A percentile compares a stretch with the other conserved stretches of the same genome.
Conservation (phyloP, 2,113 vertebrate genomes). For the Lepisosteus oculatus region DNA sequence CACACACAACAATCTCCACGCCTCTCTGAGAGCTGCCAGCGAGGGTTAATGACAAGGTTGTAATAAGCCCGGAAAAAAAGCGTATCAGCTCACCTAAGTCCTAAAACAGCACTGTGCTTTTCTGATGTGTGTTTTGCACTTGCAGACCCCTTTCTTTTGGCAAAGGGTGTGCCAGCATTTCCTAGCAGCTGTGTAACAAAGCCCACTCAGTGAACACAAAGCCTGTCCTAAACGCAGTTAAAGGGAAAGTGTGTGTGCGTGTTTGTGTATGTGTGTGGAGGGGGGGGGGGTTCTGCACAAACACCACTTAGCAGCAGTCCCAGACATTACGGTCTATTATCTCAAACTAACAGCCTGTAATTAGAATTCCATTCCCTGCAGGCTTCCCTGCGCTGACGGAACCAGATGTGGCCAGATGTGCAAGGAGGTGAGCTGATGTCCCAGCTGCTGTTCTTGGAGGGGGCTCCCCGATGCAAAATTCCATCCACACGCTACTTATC, state of each 20-base stretch:
- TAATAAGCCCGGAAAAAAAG: too few relatives aligned
- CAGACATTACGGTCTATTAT: conserved; percentile 57
- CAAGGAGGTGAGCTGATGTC: conserved; percentile 51
- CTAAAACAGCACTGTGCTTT: too few relatives aligned
- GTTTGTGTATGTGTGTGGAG: not conserved
- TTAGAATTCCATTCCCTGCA: conserved; percentile 65
- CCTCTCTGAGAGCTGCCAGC: conserved; percentile 8
- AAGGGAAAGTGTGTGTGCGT: too few relatives aligned
- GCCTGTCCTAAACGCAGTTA: not conserved
- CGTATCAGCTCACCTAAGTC: too few relatives aligned
- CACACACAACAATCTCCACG: too few relatives aligned
- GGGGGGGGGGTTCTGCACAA: conserved; percentile 20
- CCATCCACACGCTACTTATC: conserved; percentile 51
- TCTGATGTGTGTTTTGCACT: too few relatives aligned
- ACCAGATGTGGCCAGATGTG: conserved; percentile 64
- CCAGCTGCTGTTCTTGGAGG: conserved; percentile 54
- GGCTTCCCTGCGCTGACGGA: conserved; percentile 48
- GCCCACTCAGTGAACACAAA: not conserved
- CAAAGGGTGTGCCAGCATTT: too few relatives aligned
- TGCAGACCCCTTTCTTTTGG: too few relatives aligned
- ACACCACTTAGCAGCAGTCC: conserved; percentile 38
- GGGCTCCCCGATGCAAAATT: conserved; percentile 27
- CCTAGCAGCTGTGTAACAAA: too few relatives aligned
- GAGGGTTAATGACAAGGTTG: not conserved
- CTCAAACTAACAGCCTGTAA: conserved; percentile 59